Percentiles rank a stretch among this genome's conserved stretches.
Evolutionary conservation across 2,113 vertebrate genomes (phyloP).

Genomic region (Festucalex cinctus): DNA sequence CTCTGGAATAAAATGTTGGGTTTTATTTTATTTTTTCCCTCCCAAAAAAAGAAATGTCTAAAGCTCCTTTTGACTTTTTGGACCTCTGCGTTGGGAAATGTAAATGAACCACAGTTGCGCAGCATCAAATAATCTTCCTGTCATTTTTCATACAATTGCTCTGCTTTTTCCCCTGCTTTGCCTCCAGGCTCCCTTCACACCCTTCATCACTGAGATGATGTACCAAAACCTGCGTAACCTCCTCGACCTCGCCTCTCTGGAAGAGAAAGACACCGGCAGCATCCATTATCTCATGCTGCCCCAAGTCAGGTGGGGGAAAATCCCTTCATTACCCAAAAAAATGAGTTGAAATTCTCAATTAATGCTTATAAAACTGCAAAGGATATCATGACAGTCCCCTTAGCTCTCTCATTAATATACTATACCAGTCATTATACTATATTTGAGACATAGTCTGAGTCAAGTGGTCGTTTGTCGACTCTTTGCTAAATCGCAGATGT

Average conservation of each 20-base stretch:
- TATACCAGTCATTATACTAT: too few species aligned
- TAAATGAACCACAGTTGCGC: slow-evolving; percentile 31
- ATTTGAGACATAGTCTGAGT: neutral
- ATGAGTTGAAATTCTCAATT: neutral
- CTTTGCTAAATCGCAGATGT: neutral
- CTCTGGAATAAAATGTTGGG: slow-evolving; percentile 2
- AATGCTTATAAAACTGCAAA: neutral
- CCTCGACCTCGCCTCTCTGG: slow-evolving; percentile 81
- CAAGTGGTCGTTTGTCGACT: neutral
- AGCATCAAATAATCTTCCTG: slow-evolving; percentile 19
- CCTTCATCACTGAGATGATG: slow-evolving; percentile 98
- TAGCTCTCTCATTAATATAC: neutral
- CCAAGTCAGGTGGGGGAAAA: slow-evolving; percentile 78
- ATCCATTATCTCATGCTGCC: slow-evolving; percentile 99
- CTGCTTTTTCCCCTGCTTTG: slow-evolving; percentile 26
- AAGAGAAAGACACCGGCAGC: slow-evolving; percentile 86
- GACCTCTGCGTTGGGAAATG: slow-evolving; percentile 27
- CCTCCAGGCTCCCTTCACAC: slow-evolving; percentile 91
- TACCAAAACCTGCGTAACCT: slow-evolving; percentile 92
- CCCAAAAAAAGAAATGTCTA: neutral
- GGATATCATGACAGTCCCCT: neutral
- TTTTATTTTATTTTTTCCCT: neutral
- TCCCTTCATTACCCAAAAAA: slow-evolving; percentile 12
- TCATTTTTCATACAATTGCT: slow-evolving; percentile 9
- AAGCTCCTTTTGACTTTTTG: slow-evolving; percentile 22